Conservation (phyloP, 2,113 vertebrate species). For the Aptenodytes patagonicus region DNA sequence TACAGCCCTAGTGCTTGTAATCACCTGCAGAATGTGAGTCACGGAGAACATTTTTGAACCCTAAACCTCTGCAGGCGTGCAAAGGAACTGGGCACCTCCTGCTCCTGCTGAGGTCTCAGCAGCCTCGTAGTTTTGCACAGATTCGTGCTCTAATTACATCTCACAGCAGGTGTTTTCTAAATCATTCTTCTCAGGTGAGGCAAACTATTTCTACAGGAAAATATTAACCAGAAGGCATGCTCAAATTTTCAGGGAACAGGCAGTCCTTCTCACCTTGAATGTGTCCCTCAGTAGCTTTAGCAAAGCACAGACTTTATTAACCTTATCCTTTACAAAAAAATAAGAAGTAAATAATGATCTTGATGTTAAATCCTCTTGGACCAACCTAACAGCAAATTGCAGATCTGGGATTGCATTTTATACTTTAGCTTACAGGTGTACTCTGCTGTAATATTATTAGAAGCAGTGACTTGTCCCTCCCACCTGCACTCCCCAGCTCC, state of each 20-base stretch:
- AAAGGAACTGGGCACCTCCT: not conserved
- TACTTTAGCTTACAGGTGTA: not conserved
- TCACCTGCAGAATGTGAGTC: conserved; percentile 30
- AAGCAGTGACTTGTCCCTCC: not conserved
- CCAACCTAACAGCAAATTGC: not conserved
- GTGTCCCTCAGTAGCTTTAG: not conserved
- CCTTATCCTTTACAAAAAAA: not conserved
- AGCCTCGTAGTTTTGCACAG: not conserved
- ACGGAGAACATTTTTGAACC: not conserved
- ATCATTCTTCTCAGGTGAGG: conserved; percentile 35
- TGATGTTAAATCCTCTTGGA: not conserved
- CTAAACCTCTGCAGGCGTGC: not conserved
- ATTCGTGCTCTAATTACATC: not conserved
- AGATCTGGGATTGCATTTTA: not conserved
- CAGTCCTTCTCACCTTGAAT: not conserved
- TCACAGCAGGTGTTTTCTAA: conserved; percentile 14
- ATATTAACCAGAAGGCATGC: not conserved
- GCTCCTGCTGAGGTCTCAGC: not conserved
- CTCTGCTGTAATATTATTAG: not conserved
- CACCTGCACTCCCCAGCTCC: not conserved
- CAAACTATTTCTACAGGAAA: conserved; percentile 12
- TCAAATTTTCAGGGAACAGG: not conserved
- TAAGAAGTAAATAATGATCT: not conserved
- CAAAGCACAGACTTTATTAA: not conserved
- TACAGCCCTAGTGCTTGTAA: not conserved